Base-by-base conservation (phyloP, 53 echinoderm and acorn worm species). In the Crossaster papposus region DNA sequence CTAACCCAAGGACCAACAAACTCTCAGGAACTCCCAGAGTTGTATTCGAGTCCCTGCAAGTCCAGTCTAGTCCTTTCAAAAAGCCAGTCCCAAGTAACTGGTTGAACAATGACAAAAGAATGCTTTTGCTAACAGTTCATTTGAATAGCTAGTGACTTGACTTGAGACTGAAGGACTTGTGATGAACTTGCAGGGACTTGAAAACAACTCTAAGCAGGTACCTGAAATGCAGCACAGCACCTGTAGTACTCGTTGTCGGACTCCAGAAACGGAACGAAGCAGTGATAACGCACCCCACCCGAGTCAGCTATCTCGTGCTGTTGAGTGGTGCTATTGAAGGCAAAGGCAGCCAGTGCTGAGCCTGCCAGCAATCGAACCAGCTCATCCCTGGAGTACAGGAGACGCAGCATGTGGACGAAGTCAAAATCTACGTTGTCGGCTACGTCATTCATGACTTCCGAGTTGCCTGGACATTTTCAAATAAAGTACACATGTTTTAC, bases 241-340 rank as follows among this genome's bases (percentile, higher is more conserved):
- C 98, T 89, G 89, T 92, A 97, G 80, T 94, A 97, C 83, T 97
- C 98, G 65, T 97, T 96, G 26, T 89, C 93, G 0, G 98, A 96
- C 81, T 96, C 96, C 36, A 97, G 91, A 81, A 96, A 97, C 0
- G 98, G 96, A 20, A 94, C 93, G 64, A 97, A 97, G 75, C 96
- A 97, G 89, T 96, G 94, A 64, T 97, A 95, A 35, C 98, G 91
- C 29, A 97, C 96, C 5, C 98, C 98, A 22, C 98, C 98, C 9
- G 98, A 97, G 89, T 97, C 98, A 0, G 96, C 94, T 32, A 97
- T 97, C 76, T 97, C 95, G 51, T 86, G 90, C 62, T 97, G 98
- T 53, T 97, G 98, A 4, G 50, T 55, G 34, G 94, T 75, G 90
- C 92, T 97, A 82, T 97, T 97, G 79, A 93, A 97, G 14, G 98